Conservation (phyloP, 2,113 vertebrate genomes). For the Rhinopomastus cyanomelas region DNA sequence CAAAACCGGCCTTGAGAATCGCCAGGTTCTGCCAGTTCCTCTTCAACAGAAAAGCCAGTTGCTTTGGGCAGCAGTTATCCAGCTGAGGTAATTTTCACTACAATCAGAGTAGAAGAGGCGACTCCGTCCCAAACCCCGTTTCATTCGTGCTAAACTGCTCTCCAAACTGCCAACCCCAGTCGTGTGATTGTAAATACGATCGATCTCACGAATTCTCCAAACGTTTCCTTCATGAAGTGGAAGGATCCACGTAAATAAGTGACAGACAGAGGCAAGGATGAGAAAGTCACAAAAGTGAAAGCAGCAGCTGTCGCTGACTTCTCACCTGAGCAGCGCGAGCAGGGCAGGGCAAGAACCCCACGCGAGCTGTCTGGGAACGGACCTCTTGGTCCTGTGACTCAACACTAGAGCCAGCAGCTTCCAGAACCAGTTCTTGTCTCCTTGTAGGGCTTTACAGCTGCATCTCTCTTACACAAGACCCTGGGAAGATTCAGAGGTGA, state of each 20-base stretch:
- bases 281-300: neutral
- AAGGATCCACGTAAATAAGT: neutral
- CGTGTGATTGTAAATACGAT: neutral
- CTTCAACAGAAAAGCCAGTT: conserved; percentile 4
- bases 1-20: conserved; percentile 47
- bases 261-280: neutral
- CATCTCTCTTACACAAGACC: neutral
- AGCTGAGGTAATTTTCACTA: neutral
- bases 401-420: neutral
- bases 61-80: conserved; percentile 13
- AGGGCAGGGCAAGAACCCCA: neutral
- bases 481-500: neutral
- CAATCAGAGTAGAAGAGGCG: neutral
- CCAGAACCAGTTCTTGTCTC: neutral
- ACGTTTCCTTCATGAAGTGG: neutral
- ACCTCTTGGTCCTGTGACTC: neutral
- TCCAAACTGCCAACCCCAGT: neutral
- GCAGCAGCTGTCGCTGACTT: neutral
- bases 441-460: neutral
- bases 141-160: neutral
- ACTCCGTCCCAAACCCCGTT: neutral
- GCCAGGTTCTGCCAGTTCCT: conserved; percentile 49
- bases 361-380: accelerated
- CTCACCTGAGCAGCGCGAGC: neutral
- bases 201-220: neutral